Percentiles rank a stretch among this genome's conserved stretches.
These are phyloP conservation scores for Stomorhina lunata DNA, from an alignment of 2,888 invertebrate genomes.

Conservation along the genomic window DNA sequence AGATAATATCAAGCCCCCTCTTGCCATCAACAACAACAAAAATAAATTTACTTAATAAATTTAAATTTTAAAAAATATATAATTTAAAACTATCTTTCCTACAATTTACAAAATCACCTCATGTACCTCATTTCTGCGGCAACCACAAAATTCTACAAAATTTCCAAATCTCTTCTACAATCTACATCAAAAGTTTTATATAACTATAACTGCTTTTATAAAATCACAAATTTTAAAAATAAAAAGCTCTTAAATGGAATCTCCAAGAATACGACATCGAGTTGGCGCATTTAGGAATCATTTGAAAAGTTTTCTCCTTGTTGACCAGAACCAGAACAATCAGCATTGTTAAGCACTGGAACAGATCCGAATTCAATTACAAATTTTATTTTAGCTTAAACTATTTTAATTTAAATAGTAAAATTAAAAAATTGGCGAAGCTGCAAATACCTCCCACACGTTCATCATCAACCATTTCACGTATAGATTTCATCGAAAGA, in stretches of 20 bases:
- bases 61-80: slow-evolving; percentile 23
- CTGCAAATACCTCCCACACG: slow-evolving; percentile 76
- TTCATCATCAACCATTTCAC: slow-evolving; percentile 88
- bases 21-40: slow-evolving; percentile 27
- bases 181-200: not conserved
- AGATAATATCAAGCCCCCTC: slow-evolving; percentile 67
- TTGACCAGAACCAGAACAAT: not conserved
- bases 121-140: slow-evolving; percentile 39
- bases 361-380: slow-evolving; percentile 16
- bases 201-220: not conserved
- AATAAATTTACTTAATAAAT: slow-evolving; percentile 24
- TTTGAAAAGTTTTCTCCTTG: slow-evolving; percentile 7
- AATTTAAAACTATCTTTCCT: slow-evolving; percentile 23
- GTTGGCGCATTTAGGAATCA: not conserved
- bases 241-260: slow-evolving; percentile 18
- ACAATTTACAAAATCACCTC: slow-evolving; percentile 30
- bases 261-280: not conserved
- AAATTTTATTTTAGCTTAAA: slow-evolving; percentile 33
- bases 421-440: slow-evolving; percentile 73
- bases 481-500: slow-evolving; percentile 98
- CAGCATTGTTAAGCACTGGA: slow-evolving; percentile 42
- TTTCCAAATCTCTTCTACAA: not conserved
- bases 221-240: not conserved
- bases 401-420: slow-evolving; percentile 32
- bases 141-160: slow-evolving; percentile 19